Conservation (phyloP, 2,888 invertebrate genomes). For the Pristionchus exspectatus region DNA sequence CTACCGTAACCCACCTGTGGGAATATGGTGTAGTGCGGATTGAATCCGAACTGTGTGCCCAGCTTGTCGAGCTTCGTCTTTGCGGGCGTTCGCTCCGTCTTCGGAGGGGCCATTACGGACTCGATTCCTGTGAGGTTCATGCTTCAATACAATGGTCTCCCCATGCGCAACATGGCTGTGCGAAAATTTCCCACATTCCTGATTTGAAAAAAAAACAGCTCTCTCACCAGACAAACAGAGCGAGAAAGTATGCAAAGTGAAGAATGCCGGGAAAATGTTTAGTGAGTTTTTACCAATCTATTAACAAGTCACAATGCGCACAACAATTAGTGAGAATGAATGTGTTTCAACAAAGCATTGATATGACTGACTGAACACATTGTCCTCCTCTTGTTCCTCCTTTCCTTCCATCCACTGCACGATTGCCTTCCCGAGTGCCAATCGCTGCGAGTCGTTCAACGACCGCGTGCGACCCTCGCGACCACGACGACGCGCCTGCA, state of each 20-base stretch:
- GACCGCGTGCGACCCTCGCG: background rate
- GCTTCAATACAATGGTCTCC: too few species aligned
- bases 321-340: too few species aligned
- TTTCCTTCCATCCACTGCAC: slow-evolving; percentile 47
- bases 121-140: slow-evolving; percentile 31
- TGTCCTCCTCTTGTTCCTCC: slow-evolving; percentile 50
- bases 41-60: slow-evolving; percentile 62
- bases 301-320: too few species aligned
- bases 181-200: too few species aligned
- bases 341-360: too few species aligned
- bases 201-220: too few species aligned
- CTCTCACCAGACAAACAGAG: too few species aligned
- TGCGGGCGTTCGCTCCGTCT: slow-evolving; percentile 54
- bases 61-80: slow-evolving; percentile 63
- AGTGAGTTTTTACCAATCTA: too few species aligned
- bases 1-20: slow-evolving; percentile 55
- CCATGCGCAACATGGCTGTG: too few species aligned
- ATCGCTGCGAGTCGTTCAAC: slow-evolving; percentile 20
- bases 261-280: too few species aligned
- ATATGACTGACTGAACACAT: slow-evolving; percentile 45
- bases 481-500: slow-evolving; percentile 52
- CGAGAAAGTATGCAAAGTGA: too few species aligned
- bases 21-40: slow-evolving; percentile 72
- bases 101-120: slow-evolving; percentile 5
- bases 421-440: background rate